Percentiles rank a stretch among this genome's conserved stretches.
Evolutionary conservation across 2,888 invertebrate genomes (phyloP).

Genomic region (Caenorhabditis sp.): DNA sequence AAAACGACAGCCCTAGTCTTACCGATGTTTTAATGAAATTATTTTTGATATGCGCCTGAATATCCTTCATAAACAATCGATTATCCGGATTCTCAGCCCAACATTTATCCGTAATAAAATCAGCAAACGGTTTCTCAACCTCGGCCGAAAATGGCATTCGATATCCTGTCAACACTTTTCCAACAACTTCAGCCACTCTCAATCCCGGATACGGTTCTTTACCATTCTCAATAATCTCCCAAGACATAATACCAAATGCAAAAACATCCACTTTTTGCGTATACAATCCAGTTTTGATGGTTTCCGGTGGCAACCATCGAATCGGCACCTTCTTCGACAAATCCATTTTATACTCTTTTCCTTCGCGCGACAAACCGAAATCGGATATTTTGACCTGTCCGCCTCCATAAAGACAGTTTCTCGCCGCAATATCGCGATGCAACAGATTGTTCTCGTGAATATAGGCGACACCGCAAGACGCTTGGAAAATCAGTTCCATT

Average conservation of each 20-base stretch:
- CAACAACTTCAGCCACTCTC: slow-evolving; percentile 39
- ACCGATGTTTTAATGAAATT: not conserved
- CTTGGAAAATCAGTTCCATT: slow-evolving; percentile 49
- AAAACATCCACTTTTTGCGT: slow-evolving; percentile 42
- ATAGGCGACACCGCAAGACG: slow-evolving; percentile 51
- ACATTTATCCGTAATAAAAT: slow-evolving; percentile 6
- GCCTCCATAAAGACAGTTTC: slow-evolving; percentile 44
- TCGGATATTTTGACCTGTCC: slow-evolving; percentile 45
- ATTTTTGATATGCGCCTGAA: not conserved
- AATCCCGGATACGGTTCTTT: slow-evolving; percentile 50
- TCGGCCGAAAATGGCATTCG: slow-evolving; percentile 23
- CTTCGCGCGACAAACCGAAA: slow-evolving; percentile 38
- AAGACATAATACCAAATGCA: slow-evolving; percentile 39
- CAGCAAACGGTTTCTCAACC: slow-evolving; percentile 1
- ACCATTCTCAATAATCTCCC: slow-evolving; percentile 44
- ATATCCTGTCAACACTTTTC: slow-evolving; percentile 26
- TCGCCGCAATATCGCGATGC: slow-evolving; percentile 41
- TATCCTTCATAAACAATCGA: slow-evolving; percentile 11
- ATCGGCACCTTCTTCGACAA: slow-evolving; percentile 41
- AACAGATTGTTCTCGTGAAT: slow-evolving; percentile 37
- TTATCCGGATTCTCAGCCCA: slow-evolving; percentile 9
- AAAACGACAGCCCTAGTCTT: no score
- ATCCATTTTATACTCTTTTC: slow-evolving; percentile 31
- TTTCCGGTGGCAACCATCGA: slow-evolving; percentile 46
- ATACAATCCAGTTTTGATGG: slow-evolving; percentile 24